A percentile compares a stretch with the other conserved stretches of the same genome.
Evolutionary conservation across 2,113 vertebrate genomes (phyloP).

Genomic region (Pteronura brasiliensis): DNA sequence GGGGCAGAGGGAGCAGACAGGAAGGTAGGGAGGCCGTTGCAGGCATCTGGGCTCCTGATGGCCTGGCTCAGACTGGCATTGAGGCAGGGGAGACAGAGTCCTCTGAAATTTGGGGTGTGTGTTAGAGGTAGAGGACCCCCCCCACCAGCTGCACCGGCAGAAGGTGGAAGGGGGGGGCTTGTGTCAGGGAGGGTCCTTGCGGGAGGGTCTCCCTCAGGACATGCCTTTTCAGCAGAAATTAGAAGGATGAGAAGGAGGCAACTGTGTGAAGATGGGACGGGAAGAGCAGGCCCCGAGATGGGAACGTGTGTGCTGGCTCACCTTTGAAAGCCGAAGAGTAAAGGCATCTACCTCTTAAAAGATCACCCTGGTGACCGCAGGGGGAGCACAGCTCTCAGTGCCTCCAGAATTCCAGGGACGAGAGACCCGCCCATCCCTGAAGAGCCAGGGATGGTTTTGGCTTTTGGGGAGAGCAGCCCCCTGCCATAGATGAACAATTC

Average conservation of each 20-base stretch:
- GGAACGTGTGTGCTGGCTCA: not conserved
- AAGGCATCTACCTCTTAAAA: not conserved
- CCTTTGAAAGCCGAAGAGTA: not conserved
- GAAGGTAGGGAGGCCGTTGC: not conserved
- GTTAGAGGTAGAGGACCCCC: not conserved
- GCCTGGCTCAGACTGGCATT: not conserved
- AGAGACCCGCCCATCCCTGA: not conserved
- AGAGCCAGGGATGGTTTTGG: not conserved
- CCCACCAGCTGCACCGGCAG: accelerated
- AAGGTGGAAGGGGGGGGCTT: too few relatives aligned
- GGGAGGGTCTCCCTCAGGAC: not conserved
- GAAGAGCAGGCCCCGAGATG: too few relatives aligned
- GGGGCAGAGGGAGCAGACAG: not conserved
- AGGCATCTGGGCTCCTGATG: not conserved
- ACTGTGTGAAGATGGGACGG: not conserved
- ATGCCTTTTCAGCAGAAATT: not conserved
- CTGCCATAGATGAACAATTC: not conserved
- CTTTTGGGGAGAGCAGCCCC: not conserved
- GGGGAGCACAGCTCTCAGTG: not conserved
- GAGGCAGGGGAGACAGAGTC: not conserved
- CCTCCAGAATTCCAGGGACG: not conserved
- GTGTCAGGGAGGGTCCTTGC: not conserved
- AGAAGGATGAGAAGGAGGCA: not conserved
- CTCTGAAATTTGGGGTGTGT: too few relatives aligned
- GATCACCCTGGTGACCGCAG: too few relatives aligned